These are phyloP conservation scores for Papilio aristodemus DNA, from an alignment of 1,140 invertebrate genomes.

Conservation along the genomic window DNA sequence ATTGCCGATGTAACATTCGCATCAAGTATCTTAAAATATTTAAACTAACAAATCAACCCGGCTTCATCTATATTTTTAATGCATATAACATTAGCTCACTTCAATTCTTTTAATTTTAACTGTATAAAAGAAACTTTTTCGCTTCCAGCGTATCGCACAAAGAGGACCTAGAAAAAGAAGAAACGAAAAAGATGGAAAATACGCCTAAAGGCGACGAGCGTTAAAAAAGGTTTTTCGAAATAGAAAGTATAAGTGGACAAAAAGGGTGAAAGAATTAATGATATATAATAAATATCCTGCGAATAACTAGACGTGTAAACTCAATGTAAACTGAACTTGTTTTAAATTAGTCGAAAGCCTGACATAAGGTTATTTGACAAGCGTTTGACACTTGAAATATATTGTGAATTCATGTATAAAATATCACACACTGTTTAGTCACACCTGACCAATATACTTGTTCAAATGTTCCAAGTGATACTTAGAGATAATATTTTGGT, in stretches of 20 bases:
- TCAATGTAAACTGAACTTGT: conserved; percentile 2
- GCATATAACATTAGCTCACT: too few relatives aligned
- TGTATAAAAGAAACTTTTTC: too few relatives aligned
- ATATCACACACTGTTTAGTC: conserved; percentile 6
- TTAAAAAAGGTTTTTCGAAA: too few relatives aligned
- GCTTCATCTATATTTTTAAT: not conserved
- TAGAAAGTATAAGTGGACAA: too few relatives aligned
- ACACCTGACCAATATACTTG: not conserved
- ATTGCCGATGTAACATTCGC: not conserved
- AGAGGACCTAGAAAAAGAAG: too few relatives aligned
- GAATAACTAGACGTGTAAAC: not conserved
- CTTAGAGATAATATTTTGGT: not conserved
- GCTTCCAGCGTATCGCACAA: too few relatives aligned
- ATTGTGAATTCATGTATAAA: not conserved
- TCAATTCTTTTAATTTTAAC: too few relatives aligned
- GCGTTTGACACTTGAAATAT: conserved; percentile 13
- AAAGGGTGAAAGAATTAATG: too few relatives aligned
- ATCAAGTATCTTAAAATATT: conserved; percentile 1
- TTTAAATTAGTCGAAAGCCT: conserved; percentile 7
- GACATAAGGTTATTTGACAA: conserved; percentile 1
- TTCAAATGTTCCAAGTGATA: not conserved
- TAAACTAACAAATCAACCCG: not conserved
- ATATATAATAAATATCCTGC: too few relatives aligned
- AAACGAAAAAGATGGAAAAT: too few relatives aligned
- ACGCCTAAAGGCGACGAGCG: too few relatives aligned